Base-by-base conservation (phyloP, 2,797 vertebrate species). In the Falco rusticolus region DNA sequence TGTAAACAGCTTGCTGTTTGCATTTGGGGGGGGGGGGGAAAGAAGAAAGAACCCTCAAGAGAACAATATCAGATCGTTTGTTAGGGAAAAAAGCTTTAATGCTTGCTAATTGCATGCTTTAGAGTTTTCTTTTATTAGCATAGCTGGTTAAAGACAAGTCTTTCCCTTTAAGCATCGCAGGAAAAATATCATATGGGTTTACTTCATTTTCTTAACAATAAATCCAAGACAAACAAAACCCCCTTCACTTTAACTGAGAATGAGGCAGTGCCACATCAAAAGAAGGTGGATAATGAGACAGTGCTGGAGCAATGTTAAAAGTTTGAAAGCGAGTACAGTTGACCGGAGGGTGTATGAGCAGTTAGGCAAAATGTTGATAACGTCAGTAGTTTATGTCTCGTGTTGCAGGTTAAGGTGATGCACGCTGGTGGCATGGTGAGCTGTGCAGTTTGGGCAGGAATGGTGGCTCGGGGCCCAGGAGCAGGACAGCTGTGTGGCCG, bases 381-480 rank as follows among this genome's bases (percentile, higher is more conserved):
- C 29, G 26, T 47, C 54, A 64, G 33, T 72, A 60, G 21, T 33
- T 69, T 77, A 3, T 47, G n/a, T 47, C 18, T 80, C 41, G 6
- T 4, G 4, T 17, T 53, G 47, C 25, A 59, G 54, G 26, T 37
- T 25, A 59, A 48, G 60, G 60, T 0, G 6, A 0, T 24, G n/a
- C n/a, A n/a, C 0, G 4, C 8, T 22, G 15, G 6, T 10, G 29
- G 28, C 3, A 0, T 0, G 5, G 28, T 26, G n/a, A 61, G 26
- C 29, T 33, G 33, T 26, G 33, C 0, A 1, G 18, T 33, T 70
- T 65, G 10, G 1, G 29, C 47, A 26, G 72, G 24, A 19, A 1
- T 0, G 0, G 45, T 63, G 41, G 33, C 17, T 18, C 0, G 1
- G 59, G 16, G 9, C 31, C 43, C 20, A n/a, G 47, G 14, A 69